A percentile compares a stretch with the other conserved stretches of the same genome.
phyloP scores from a whole-genome alignment of 2,113 vertebrate species.

The Chrysemys picta region DNA sequence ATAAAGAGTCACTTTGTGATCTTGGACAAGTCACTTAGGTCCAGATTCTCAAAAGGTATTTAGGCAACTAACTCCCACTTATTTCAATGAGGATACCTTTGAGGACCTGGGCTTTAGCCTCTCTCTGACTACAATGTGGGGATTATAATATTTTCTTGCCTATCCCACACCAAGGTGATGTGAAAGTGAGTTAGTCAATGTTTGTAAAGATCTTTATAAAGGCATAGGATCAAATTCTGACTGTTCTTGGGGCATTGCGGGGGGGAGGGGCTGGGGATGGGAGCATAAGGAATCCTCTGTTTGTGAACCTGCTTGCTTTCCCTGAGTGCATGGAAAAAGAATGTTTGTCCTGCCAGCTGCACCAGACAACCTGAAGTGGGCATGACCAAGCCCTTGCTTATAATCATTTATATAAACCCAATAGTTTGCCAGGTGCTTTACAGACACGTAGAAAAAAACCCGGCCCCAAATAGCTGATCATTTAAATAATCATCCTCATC shows the following conservation, averaged over 20 bases:
- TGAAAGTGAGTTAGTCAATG: neutral
- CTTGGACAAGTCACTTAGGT: neutral
- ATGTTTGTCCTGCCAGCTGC: neutral
- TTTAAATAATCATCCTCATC: neutral
- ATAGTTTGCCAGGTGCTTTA: neutral
- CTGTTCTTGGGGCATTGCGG: neutral
- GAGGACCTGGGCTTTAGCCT: neutral
- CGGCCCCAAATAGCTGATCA: accelerated
- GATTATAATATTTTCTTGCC: neutral
- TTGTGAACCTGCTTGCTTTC: neutral
- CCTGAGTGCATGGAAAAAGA: neutral
- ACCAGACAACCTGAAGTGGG: neutral
- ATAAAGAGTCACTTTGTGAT: neutral
- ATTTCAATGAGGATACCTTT: neutral
- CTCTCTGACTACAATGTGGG: neutral
- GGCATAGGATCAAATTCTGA: neutral
- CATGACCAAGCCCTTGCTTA: accelerated
- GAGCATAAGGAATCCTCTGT: neutral
- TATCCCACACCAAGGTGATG: neutral
- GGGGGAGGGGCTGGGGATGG: accelerated
- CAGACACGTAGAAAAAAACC: constrained; percentile 3
- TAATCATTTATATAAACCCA: neutral
- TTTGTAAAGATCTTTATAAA: neutral
- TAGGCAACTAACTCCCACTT: neutral
- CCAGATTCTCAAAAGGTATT: neutral